Base-by-base conservation (phyloP, 2,113 vertebrate genomes). In the Pseudorasbora parva region DNA sequence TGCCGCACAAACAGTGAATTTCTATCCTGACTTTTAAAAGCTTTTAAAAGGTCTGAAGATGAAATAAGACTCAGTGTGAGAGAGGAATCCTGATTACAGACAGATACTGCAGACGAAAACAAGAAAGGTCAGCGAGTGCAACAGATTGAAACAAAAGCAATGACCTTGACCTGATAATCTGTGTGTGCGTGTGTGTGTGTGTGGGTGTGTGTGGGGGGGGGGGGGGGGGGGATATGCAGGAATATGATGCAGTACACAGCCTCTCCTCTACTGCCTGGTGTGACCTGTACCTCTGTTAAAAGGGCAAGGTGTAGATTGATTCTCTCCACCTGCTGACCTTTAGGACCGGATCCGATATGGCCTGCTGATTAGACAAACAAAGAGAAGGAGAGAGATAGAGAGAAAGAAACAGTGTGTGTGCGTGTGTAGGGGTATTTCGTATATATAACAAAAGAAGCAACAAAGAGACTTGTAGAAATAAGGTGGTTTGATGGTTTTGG, bases 261-360 rank as follows among this genome's bases (percentile, higher is more conserved):
- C 33, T 66, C 77, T 66, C 17, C 25, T 66, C 9, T 12, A 79
- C 57, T 30, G 56, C 76, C 23, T 0, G 2, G 25, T 49, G 45
- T 80, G 60, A 66, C 78, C 78, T 33, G 41, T 80, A 66, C 78
- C 47, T 81, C 78, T 54, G 62, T 81, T 81, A 81, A 69, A 81
- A 81, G 78, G 78, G 45, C 78, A 81, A 81, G 78, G 77, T 37
- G 78, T 81, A 54, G 78, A 81, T 81, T 81, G 78, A 81, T 81
- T 81, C 49, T 68, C 45, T 41, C 45, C 64, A 81, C 78, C 78
- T 69, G 64, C 78, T 69, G 78, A 69, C 78, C 78, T 81, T 81
- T 56, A 81, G 45, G 30, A 81, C 27, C 7, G 27, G 64, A 69
- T 81, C 47, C 56, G 62, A 81, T 56, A 81, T 21, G 47, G 41